Conservation (phyloP, 2,113 vertebrate species). For the Pterophyllum scalare region DNA sequence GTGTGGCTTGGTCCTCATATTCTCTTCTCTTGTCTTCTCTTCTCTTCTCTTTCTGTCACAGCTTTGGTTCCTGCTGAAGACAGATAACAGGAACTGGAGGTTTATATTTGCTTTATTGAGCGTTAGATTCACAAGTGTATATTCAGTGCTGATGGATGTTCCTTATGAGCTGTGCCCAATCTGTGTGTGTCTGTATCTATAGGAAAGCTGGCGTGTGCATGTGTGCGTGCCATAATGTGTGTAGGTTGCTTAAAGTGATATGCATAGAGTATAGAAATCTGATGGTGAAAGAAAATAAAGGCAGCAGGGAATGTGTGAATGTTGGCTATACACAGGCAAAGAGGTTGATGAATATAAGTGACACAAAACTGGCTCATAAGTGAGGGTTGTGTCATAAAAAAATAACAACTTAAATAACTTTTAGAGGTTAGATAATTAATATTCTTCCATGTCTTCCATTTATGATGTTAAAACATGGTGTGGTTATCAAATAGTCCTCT, state of each 20-base stretch:
- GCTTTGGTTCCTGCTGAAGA: slow-evolving; percentile 68
- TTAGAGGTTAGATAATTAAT: slow-evolving; percentile 44
- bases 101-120: slow-evolving; percentile 79
- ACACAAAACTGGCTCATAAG: slow-evolving; percentile 29
- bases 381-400: slow-evolving; percentile 28
- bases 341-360: slow-evolving; percentile 18
- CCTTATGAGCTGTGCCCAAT: slow-evolving; percentile 49
- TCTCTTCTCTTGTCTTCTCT: background rate
- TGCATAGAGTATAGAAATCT: slow-evolving; percentile 30
- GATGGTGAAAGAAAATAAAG: slow-evolving; percentile 45
- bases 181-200: slow-evolving; percentile 26
- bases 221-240: slow-evolving; percentile 29
- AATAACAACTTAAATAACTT: slow-evolving; percentile 57
- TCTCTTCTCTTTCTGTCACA: slow-evolving; percentile 43
- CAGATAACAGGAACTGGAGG: slow-evolving; percentile 69
- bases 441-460: slow-evolving; percentile 37
- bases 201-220: background rate
- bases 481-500: slow-evolving; percentile 20
- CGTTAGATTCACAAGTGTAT: slow-evolving; percentile 69
- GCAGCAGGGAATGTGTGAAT: slow-evolving; percentile 27
- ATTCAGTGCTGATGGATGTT: slow-evolving; percentile 69
- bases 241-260: slow-evolving; percentile 56
- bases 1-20: background rate
- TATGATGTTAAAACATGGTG: slow-evolving; percentile 8
- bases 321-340: slow-evolving; percentile 46